phyloP scores from a whole-genome alignment of 1,140 invertebrate species.

The Hydropsyche tenuis region DNA sequence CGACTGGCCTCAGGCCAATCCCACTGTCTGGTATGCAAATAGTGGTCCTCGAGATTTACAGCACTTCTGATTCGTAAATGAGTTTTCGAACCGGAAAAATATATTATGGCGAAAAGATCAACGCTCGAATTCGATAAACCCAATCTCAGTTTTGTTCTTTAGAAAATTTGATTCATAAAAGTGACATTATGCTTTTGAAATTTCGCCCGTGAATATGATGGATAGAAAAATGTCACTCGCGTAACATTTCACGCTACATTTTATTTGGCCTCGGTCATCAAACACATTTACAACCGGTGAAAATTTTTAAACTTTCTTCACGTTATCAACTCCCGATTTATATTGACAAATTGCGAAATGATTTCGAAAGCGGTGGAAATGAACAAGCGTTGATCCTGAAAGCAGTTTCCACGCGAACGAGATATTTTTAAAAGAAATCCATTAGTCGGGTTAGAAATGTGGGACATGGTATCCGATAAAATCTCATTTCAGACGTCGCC shows the following conservation, averaged over 20 bases:
- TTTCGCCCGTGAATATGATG: neutral
- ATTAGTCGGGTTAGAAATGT: constrained; percentile 10
- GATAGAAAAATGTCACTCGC: neutral
- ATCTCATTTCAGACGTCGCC: constrained; percentile 15
- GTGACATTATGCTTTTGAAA: no score
- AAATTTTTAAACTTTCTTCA: no score
- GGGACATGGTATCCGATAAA: constrained; percentile 2
- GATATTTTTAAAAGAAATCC: constrained; percentile 18
- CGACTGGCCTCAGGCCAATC: neutral
- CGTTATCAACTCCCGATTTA: no score
- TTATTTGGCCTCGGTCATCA: neutral
- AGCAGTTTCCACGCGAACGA: no score
- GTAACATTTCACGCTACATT: neutral
- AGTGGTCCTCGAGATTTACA: neutral
- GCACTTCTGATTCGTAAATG: neutral
- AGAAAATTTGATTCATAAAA: no score
- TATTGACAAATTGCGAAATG: no score
- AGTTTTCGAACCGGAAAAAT: no score
- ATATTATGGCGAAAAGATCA: no score
- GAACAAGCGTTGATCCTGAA: no score
- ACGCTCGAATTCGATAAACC: no score
- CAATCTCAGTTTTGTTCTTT: no score
- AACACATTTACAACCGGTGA: neutral
- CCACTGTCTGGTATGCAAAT: constrained; percentile 31
- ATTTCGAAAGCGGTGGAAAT: no score